Evolutionary conservation across 2,113 vertebrate species (phyloP).

Genomic region (Burhinus bistriatus): DNA sequence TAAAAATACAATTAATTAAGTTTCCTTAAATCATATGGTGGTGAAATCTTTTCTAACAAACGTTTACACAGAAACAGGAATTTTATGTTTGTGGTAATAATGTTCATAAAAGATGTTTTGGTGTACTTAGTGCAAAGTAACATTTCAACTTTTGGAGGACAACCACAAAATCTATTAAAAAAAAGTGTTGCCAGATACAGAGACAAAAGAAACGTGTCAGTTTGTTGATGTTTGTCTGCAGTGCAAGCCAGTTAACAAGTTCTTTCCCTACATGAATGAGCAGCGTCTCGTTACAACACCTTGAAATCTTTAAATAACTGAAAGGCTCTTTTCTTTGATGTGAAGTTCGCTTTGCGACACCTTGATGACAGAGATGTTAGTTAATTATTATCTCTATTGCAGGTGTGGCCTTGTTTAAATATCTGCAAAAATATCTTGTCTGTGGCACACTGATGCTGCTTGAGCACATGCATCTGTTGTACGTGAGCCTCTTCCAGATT

Average conservation of each 20-base stretch:
- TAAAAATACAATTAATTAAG: neutral
- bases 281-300: neutral
- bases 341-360: neutral
- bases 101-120: neutral
- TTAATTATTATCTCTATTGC: neutral
- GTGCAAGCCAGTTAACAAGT: neutral
- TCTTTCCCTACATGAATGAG: fast-evolving
- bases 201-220: neutral
- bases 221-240: neutral
- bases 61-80: neutral
- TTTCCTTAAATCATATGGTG: neutral
- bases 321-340: neutral
- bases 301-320: neutral
- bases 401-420: neutral
- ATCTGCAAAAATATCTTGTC: neutral
- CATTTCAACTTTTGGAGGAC: neutral
- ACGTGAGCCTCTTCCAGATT: fast-evolving
- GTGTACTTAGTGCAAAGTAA: neutral
- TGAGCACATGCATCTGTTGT: neutral
- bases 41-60: neutral
- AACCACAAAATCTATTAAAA: neutral
- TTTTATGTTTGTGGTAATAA: neutral
- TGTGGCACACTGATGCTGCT: neutral
- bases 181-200: neutral
- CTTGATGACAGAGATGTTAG: neutral